Evolutionary conservation across 2,113 vertebrate genomes (phyloP).

Genomic region (Heterochromis multidens): DNA sequence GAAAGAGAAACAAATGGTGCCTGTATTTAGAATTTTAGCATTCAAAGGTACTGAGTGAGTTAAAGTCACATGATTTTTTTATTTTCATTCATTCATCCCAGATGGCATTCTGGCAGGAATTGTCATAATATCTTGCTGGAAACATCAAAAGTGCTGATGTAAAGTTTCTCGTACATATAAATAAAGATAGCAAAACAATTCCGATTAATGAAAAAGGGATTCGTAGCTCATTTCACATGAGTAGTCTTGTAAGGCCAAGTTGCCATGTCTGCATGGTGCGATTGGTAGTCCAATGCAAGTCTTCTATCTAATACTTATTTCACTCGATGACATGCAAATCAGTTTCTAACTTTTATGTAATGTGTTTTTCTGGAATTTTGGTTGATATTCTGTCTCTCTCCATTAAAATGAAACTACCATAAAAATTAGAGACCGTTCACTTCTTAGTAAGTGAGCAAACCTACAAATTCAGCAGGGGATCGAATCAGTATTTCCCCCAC

Average conservation of each 20-base stretch:
- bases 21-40: neutral
- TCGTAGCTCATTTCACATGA: neutral
- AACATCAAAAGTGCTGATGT: neutral
- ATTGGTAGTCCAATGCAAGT: neutral
- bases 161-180: neutral
- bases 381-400: neutral
- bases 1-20: slow-evolving; percentile 1
- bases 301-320: neutral
- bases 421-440: neutral
- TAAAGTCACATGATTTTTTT: fast-evolving
- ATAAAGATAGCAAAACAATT: neutral
- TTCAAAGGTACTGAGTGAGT: neutral
- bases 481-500: neutral
- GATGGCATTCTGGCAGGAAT: neutral
- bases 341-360: neutral
- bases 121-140: neutral
- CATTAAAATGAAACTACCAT: neutral
- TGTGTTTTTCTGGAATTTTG: neutral
- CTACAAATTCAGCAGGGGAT: neutral
- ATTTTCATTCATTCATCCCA: neutral
- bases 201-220: neutral
- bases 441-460: neutral
- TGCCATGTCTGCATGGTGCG: neutral
- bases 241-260: neutral
- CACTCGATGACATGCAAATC: neutral